A percentile compares a stretch with the other conserved stretches of the same genome.
These are phyloP conservation scores for Sericinus montela DNA, from an alignment of 2,888 invertebrate species.

Conservation along the genomic window DNA sequence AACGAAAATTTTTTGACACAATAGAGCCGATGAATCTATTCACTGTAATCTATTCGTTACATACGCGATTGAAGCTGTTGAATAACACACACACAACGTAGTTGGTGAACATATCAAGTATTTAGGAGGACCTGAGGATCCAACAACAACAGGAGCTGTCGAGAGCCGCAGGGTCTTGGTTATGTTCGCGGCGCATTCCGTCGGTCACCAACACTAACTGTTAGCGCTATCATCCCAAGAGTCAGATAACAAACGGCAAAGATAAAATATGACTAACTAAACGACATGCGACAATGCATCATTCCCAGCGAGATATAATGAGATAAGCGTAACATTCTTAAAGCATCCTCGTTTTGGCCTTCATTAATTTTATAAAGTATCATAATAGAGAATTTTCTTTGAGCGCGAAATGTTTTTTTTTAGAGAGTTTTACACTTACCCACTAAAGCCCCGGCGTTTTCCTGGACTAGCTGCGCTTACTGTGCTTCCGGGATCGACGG, in stretches of 20 bases:
- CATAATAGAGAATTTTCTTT: no score
- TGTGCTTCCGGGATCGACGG: constrained; percentile 73
- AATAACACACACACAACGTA: no score
- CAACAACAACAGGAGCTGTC: constrained; percentile 23
- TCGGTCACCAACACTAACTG: constrained; percentile 30
- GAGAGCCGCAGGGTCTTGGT: constrained; percentile 13
- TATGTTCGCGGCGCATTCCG: constrained; percentile 5
- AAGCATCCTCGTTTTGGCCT: no score
- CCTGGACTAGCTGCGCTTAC: constrained; percentile 87
- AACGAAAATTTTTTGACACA: not conserved
- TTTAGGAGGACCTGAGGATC: constrained; percentile 25
- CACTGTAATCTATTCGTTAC: no score
- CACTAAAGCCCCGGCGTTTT: constrained; percentile 70
- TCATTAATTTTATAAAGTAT: no score
- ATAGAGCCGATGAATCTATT: no score
- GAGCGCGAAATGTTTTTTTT: no score
- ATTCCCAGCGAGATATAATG: constrained; percentile 24
- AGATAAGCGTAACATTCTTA: constrained; percentile 27
- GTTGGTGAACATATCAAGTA: no score
- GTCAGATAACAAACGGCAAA: constrained; percentile 45
- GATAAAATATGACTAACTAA: constrained; percentile 66
- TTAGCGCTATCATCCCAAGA: constrained; percentile 38
- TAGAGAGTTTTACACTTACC: constrained; percentile 16
- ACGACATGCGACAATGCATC: constrained; percentile 36
- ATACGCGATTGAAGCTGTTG: no score